Evolutionary conservation across 2,113 vertebrate genomes (phyloP).

Genomic region (Rhynchopsitta pachyrhyncha): DNA sequence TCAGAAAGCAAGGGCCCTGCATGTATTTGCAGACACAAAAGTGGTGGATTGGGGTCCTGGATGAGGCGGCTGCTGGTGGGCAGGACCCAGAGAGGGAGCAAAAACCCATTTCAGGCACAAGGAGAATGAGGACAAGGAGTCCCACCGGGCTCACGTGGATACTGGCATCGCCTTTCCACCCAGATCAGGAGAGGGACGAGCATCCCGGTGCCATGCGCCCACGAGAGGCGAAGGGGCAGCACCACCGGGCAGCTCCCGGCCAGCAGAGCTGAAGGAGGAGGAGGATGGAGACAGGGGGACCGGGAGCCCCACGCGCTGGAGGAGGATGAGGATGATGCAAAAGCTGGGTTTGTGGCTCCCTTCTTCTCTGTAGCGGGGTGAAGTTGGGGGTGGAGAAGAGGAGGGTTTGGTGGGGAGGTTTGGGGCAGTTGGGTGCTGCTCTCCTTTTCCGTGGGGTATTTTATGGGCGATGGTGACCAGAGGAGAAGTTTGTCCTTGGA

Average conservation of each 20-base stretch:
- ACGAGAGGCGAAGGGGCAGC: background rate
- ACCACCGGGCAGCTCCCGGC: background rate
- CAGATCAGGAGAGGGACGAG: background rate
- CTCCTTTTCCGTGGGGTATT: fast-evolving
- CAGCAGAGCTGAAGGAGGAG: background rate
- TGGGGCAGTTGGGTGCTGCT: background rate
- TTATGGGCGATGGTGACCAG: background rate
- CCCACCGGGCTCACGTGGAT: conserved; percentile 67
- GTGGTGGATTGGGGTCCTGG: background rate
- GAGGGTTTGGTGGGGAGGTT: background rate
- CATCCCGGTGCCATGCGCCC: background rate
- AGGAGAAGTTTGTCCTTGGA: background rate
- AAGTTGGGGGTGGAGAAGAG: background rate
- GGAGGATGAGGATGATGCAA: conserved; percentile 14
- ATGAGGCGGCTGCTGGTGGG: background rate
- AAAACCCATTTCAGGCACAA: conserved; percentile 43
- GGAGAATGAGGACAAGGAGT: conserved; percentile 67
- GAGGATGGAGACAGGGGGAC: background rate
- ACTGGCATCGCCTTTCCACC: conserved; percentile 18
- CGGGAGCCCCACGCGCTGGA: fast-evolving
- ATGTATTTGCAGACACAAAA: fast-evolving
- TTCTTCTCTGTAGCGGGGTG: fast-evolving
- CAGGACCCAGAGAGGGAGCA: background rate
- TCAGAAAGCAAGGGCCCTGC: fast-evolving
- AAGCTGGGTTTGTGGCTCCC: conserved; percentile 22